Evolutionary conservation across 2,797 vertebrate genomes (phyloP), one percentile per base, ranked within the genome.

Genomic region (Nasua narica): DNA sequence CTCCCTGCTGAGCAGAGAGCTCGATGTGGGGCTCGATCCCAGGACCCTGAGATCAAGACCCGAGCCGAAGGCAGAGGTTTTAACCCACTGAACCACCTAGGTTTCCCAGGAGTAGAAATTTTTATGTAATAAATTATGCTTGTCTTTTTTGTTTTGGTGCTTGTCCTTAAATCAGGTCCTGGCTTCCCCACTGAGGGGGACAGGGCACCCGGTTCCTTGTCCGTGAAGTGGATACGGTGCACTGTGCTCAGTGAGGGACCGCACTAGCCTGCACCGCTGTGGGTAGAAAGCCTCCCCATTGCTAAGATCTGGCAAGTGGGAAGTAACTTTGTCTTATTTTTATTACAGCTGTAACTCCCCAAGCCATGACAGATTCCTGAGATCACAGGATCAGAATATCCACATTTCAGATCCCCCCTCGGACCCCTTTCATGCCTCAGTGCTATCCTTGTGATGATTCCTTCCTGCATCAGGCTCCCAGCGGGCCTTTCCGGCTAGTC

Each of bases 241-340:
- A 21, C 5, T 35, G 50, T 19, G 9, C n/a, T 72, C 13, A 0
- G 7, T 32, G n/a, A 3, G 2, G 79, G 54, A 23, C 25, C 0
- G 8, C 46, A n/a, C 43, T 40, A 5, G 81, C 21, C 52, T 86
- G 8, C 7, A 32, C n/a, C 21, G 0, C 46, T 27, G 6, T 32
- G 7, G 0, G 25, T 19, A n/a, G 50, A 16, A 10, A 0, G 0
- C 43, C 25, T 14, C 10, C 13, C 25, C 52, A 23, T 40, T 25
- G 50, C 32, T 35, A 27, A 81, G 67, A 54, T 3, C 1, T 25
- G 32, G 40, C 70, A 81, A 29, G 4, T 1, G n/a, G 48, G 16
- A 46, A 60, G 29, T 48, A 76, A 76, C 32, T 77, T 12, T 43
- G 72, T 46, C 72, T 60, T 74, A n/a, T 50, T 81, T 74, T 65